Percentiles rank a stretch among this genome's conserved stretches.
Evolutionary conservation across 2,888 invertebrate species (phyloP).

Genomic region (Dendrolimus pini): DNA sequence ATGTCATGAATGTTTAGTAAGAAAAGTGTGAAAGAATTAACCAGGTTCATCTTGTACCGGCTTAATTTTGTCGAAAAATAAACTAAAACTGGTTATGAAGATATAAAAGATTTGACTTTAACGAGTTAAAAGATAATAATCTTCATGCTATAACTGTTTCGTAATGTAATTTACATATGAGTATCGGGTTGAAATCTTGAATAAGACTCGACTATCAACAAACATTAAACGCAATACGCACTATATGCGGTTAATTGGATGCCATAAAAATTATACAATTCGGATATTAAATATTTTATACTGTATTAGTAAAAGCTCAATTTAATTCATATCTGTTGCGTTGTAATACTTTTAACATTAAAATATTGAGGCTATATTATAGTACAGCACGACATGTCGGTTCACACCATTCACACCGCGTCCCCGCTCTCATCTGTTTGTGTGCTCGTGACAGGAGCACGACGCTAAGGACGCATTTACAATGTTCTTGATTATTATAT

Average conservation of each 20-base stretch:
- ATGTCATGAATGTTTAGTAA: slow-evolving; percentile 42
- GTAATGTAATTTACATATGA: not conserved
- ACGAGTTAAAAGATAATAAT: not conserved
- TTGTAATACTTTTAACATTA: too few relatives aligned
- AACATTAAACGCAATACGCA: not conserved
- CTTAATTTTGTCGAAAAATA: slow-evolving; percentile 2
- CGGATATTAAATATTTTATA: too few relatives aligned
- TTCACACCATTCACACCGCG: slow-evolving; percentile 22
- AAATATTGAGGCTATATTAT: too few relatives aligned
- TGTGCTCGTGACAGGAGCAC: slow-evolving; percentile 34
- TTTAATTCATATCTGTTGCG: too few relatives aligned
- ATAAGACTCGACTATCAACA: not conserved
- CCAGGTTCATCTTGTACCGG: slow-evolving; percentile 14
- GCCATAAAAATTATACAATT: not conserved
- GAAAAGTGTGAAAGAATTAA: slow-evolving; percentile 41
- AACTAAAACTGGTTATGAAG: slow-evolving; percentile 4
- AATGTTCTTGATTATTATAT: not conserved
- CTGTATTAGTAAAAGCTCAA: too few relatives aligned
- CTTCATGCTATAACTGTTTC: not conserved
- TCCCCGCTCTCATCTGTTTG: slow-evolving; percentile 29
- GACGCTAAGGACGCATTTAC: slow-evolving; percentile 20
- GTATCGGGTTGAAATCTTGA: not conserved
- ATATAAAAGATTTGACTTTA: not conserved
- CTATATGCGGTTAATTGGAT: not conserved
- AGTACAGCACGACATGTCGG: slow-evolving; percentile 9